Evolutionary conservation across 92 coral and sea anemone species (phyloP).

Genomic region (Porites lobata): DNA sequence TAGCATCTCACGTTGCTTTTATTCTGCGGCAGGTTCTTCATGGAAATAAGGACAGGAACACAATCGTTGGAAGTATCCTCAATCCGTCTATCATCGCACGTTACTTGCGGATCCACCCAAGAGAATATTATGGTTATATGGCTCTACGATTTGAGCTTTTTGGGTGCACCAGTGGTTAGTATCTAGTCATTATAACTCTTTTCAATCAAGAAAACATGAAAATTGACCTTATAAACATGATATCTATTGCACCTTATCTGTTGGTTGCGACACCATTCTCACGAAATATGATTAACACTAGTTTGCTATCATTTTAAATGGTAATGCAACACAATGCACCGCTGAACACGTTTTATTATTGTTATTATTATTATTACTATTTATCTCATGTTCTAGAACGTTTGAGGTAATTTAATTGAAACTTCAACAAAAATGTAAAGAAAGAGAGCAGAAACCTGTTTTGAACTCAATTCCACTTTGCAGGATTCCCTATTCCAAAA

Average conservation of each 20-base stretch:
- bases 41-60: conserved; percentile 47
- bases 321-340: no score
- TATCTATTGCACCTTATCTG: no score
- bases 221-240: neutral
- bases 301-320: no score
- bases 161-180: conserved; percentile 38
- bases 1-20: neutral
- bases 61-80: conserved; percentile 49
- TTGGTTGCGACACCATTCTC: no score
- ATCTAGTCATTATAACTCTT: neutral
- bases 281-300: no score
- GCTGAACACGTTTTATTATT: no score
- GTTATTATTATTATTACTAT: no score
- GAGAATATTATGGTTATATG: neutral
- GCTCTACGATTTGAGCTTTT: conserved; percentile 41
- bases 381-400: no score
- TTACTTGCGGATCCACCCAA: conserved; percentile 43
- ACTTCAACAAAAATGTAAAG: no score
- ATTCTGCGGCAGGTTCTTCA: conserved; percentile 3
- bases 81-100: conserved; percentile 45
- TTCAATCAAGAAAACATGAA: neutral
- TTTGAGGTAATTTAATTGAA: no score
- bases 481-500: conserved; percentile 21
- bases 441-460: neutral
- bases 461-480: neutral